Evolutionary conservation across 2,888 invertebrate species (phyloP).

Genomic region (Meliscaeva auricollis): DNA sequence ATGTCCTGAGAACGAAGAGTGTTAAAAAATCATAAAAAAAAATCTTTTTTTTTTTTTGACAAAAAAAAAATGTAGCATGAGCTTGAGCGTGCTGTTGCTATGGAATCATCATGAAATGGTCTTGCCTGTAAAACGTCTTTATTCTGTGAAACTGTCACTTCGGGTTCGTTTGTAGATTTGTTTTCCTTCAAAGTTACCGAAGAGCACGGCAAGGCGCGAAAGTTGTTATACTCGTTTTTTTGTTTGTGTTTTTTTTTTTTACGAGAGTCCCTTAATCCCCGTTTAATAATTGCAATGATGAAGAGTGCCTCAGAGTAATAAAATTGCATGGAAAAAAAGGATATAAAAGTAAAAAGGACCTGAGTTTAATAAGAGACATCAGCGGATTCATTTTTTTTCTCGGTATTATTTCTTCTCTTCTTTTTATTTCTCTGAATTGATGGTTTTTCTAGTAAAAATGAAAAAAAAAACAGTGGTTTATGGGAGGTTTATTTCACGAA

Average conservation of each 20-base stretch:
- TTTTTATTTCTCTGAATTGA: not conserved
- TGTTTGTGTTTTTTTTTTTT: slow-evolving; percentile 26
- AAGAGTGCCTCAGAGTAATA: slow-evolving; percentile 61
- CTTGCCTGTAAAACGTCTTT: slow-evolving; percentile 23
- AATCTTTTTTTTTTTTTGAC: slow-evolving; percentile 13
- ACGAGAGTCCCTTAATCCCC: slow-evolving; percentile 71
- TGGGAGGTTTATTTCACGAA: not conserved
- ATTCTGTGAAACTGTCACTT: slow-evolving; percentile 57
- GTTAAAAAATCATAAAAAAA: slow-evolving; percentile 54
- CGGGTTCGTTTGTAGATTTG: slow-evolving; percentile 47
- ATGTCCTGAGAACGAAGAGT: slow-evolving; percentile 21
- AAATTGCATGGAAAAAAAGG: slow-evolving; percentile 28
- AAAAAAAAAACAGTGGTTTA: not conserved
- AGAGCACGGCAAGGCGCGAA: slow-evolving; percentile 13
- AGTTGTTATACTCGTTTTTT: slow-evolving; percentile 19
- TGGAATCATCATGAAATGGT: not conserved
- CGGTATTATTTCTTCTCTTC: not conserved
- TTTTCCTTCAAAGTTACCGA: not conserved
- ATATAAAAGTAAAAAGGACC: not conserved
- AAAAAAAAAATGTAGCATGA: slow-evolving; percentile 10
- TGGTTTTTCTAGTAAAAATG: not conserved
- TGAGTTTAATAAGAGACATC: slow-evolving; percentile 1
- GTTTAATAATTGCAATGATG: slow-evolving; percentile 71
- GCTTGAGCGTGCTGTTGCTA: slow-evolving; percentile 22
- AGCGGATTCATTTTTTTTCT: not conserved